Conservation (phyloP, 2,888 invertebrate genomes). For the Tipula helvola region DNA sequence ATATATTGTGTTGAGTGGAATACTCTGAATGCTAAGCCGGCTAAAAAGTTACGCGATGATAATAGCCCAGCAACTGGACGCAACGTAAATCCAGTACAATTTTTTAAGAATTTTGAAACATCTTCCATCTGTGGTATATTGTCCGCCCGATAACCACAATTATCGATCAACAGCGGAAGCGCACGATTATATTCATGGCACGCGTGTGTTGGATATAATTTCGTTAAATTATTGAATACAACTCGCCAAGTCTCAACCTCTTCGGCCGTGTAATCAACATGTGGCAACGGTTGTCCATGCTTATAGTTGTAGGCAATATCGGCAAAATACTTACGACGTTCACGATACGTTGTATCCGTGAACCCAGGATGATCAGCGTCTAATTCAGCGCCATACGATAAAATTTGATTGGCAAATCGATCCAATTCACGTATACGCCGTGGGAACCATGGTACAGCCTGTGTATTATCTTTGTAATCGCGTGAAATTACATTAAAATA, state of each 20-base stretch:
- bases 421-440: constrained; percentile 88
- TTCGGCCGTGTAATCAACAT: constrained; percentile 77
- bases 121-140: constrained; percentile 97
- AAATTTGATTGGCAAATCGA: constrained; percentile 90
- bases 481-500: constrained; percentile 82
- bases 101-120: constrained; percentile 90
- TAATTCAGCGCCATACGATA: constrained; percentile 91
- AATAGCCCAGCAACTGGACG: constrained; percentile 94
- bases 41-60: constrained; percentile 96
- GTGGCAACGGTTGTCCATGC: constrained; percentile 84
- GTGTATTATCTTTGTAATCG: constrained; percentile 72
- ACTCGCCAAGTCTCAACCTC: constrained; percentile 86
- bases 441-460: constrained; percentile 96
- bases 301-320: constrained; percentile 94
- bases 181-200: constrained; percentile 96
- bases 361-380: constrained; percentile 97
- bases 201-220: constrained; percentile 88
- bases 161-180: constrained; percentile 86
- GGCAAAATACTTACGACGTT: constrained; percentile 78
- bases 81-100: constrained; percentile 91
- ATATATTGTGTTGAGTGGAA: constrained; percentile 99
- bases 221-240: constrained; percentile 73
- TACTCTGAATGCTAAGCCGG: constrained; percentile 93
- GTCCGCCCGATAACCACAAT: constrained; percentile 85
- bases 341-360: constrained; percentile 82